These are phyloP conservation scores for Cephalophus harveyi DNA, from an alignment of 2,113 vertebrate genomes.

Conservation along the genomic window DNA sequence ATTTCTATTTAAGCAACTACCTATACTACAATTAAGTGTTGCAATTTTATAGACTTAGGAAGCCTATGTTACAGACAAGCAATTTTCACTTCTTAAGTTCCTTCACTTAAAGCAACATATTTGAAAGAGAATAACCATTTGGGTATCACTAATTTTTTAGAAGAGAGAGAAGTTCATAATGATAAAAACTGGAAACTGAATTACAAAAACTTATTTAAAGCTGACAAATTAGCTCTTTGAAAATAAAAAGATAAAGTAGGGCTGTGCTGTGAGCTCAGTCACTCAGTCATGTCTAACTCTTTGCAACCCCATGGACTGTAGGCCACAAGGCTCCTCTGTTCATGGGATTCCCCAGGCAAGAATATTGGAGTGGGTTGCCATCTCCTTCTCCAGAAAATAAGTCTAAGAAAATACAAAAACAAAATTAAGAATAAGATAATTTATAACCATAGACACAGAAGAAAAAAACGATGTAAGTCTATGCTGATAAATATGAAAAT, in stretches of 20 bases:
- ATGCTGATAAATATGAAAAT: background rate
- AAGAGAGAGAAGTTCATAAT: background rate
- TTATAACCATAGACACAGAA: background rate
- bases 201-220: constrained; percentile 4
- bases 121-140: background rate
- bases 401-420: constrained; percentile 3
- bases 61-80: background rate
- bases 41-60: constrained; percentile 10
- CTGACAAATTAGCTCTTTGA: background rate
- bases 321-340: background rate
- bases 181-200: constrained; percentile 16
- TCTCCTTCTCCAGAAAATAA: background rate
- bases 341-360: background rate
- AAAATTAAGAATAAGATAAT: constrained; percentile 1
- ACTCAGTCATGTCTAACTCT: background rate
- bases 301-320: background rate
- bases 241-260: constrained; percentile 23
- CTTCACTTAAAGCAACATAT: constrained; percentile 19
- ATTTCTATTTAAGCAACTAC: constrained; percentile 30
- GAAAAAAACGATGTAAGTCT: background rate
- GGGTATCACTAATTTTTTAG: background rate
- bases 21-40: background rate
- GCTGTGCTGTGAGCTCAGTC: background rate
- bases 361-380: background rate
- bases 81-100: constrained; percentile 49